These are phyloP conservation scores for Tauraco hartlaubi DNA, from an alignment of 2,797 vertebrate genomes.

Conservation along the genomic window DNA sequence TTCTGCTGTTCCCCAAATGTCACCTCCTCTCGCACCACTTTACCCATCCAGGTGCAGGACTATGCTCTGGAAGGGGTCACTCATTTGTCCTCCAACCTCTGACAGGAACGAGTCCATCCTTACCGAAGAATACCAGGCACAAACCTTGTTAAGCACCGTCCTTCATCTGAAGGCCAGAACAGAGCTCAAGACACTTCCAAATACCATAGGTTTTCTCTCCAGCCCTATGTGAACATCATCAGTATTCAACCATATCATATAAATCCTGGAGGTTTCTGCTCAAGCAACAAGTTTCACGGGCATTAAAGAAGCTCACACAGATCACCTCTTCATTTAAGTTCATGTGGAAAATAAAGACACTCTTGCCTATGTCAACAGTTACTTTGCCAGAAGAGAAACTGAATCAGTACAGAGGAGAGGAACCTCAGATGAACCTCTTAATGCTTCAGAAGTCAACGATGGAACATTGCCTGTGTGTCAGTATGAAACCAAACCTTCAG, in stretches of 20 bases:
- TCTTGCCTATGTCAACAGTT: not conserved
- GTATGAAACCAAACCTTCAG: not conserved
- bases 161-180: not conserved
- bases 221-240: not conserved
- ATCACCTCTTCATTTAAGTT: not conserved
- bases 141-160: not conserved
- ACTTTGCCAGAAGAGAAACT: not conserved
- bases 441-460: rapidly evolving
- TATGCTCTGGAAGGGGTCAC: not conserved
- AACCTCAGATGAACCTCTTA: not conserved
- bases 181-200: not conserved
- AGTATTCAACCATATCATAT: not conserved
- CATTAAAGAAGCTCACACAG: not conserved
- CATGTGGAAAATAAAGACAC: not conserved
- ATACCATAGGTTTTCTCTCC: not conserved
- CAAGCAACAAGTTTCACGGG: not conserved
- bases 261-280: not conserved
- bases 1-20: not conserved
- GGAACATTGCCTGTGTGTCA: not conserved
- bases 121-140: not conserved
- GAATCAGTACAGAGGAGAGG: not conserved
- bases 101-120: not conserved
- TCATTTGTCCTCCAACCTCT: not conserved
- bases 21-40: not conserved
- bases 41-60: not conserved